A percentile compares a stretch with the other conserved stretches of the same genome.
phyloP scores from a whole-genome alignment of 30 jellyfish, hydroid and myxozoan genomes.

The Clytia hemisphaerica region DNA sequence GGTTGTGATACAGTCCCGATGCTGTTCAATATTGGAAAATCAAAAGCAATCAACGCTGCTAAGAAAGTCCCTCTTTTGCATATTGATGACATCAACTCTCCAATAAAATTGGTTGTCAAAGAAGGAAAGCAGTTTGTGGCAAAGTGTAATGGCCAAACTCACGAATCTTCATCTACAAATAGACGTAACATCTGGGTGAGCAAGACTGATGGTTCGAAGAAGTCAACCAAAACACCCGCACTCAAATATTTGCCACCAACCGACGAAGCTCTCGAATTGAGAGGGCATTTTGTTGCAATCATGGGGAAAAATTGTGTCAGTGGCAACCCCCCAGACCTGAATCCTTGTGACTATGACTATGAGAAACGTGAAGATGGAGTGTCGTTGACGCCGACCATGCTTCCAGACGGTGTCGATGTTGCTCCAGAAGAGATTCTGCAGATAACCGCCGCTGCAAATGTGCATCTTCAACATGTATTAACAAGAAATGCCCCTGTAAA shows the following conservation, averaged over 20 bases:
- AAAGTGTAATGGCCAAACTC: background rate
- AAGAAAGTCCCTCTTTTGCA: background rate
- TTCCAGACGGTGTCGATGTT: background rate
- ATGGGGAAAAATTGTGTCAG: background rate
- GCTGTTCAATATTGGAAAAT: too few species aligned
- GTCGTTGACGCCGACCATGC: background rate
- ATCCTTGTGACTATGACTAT: background rate
- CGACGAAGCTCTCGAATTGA: background rate
- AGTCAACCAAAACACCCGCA: background rate
- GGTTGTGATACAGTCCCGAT: too few species aligned
- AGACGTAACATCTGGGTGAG: slow-evolving; percentile 2
- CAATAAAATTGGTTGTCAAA: background rate
- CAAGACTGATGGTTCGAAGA: slow-evolving; percentile 1
- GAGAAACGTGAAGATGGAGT: slow-evolving; percentile 1
- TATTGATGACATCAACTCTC: background rate
- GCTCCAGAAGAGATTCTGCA: background rate
- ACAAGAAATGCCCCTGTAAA: background rate
- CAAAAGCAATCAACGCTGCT: background rate
- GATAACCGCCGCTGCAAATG: background rate
- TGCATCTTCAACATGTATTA: background rate
- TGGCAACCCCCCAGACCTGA: background rate
- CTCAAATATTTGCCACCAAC: background rate
- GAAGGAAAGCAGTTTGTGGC: slow-evolving; percentile 2
- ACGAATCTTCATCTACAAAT: background rate
- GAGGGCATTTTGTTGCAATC: background rate